phyloP scores from a whole-genome alignment of 2,888 invertebrate species.

The Caradrina kadenii region DNA sequence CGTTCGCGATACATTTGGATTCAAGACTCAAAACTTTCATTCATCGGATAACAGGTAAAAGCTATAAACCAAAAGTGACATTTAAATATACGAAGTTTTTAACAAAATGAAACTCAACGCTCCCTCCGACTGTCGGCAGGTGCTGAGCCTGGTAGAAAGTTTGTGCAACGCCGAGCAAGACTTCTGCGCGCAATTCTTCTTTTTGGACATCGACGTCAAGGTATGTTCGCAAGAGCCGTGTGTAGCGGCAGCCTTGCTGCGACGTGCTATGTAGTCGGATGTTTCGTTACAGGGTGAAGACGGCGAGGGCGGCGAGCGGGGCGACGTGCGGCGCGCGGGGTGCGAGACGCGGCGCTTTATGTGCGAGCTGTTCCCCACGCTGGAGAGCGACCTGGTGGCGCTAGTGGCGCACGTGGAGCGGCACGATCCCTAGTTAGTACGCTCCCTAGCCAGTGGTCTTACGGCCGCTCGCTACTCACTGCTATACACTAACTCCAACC shows the following conservation, averaged over 20 bases:
- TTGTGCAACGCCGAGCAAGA: slow-evolving; percentile 98
- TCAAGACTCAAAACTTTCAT: too few species aligned
- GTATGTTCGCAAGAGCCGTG: slow-evolving; percentile 60
- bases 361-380: slow-evolving; percentile 96
- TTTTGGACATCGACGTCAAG: slow-evolving; percentile 92
- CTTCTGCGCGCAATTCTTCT: slow-evolving; percentile 98
- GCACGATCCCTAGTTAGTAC: slow-evolving; percentile 96
- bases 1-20: too few species aligned
- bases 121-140: slow-evolving; percentile 78
- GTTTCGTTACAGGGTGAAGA: slow-evolving; percentile 63
- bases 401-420: slow-evolving; percentile 97
- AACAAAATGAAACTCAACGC: too few species aligned
- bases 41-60: too few species aligned
- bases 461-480: not conserved
- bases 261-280: not conserved
- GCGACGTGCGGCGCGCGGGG: slow-evolving; percentile 66
- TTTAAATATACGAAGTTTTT: too few species aligned
- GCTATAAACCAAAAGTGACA: too few species aligned
- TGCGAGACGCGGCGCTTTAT: slow-evolving; percentile 95
- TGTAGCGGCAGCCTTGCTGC: not conserved
- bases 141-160: slow-evolving; percentile 96
- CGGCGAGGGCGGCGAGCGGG: slow-evolving; percentile 58
- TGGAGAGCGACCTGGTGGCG: slow-evolving; percentile 96
- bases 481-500: not conserved
- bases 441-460: slow-evolving; percentile 91